Evolutionary conservation across 2,797 vertebrate species (phyloP).

Genomic region (Acridotheres tristis): DNA sequence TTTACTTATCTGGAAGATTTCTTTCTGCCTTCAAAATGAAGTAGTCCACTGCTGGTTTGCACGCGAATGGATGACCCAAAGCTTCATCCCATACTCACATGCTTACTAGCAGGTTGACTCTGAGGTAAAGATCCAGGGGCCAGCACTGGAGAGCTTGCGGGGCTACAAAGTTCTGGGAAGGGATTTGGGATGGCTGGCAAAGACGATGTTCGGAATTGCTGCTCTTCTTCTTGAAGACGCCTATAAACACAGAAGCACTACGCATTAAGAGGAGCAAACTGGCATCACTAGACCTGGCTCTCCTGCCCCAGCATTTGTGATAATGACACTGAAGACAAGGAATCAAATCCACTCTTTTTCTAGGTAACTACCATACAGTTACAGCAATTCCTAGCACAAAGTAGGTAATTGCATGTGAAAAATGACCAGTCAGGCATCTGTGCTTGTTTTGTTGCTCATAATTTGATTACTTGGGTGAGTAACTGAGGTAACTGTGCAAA

Average conservation of each 20-base stretch:
- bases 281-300: neutral
- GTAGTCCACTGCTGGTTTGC: neutral
- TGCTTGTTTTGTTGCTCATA: neutral
- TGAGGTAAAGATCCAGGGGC: conserved; percentile 89
- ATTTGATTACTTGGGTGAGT: neutral
- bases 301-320: neutral
- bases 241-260: conserved; percentile 68
- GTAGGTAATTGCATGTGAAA: neutral
- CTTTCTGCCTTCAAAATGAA: neutral
- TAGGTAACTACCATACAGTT: neutral
- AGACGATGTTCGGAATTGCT: conserved; percentile 91
- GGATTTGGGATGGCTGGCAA: conserved; percentile 97
- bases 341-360: neutral
- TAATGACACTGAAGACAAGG: neutral
- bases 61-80: neutral
- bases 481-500: neutral
- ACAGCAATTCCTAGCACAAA: neutral
- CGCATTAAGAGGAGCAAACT: conserved; percentile 11
- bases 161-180: conserved; percentile 93
- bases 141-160: conserved; percentile 85
- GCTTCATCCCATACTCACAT: conserved; percentile 69
- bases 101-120: conserved; percentile 79
- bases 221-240: conserved; percentile 91
- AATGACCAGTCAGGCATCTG: neutral
- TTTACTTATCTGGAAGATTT: neutral